phyloP scores from a whole-genome alignment of 2,888 invertebrate species.

The Cynaeus angustus region DNA sequence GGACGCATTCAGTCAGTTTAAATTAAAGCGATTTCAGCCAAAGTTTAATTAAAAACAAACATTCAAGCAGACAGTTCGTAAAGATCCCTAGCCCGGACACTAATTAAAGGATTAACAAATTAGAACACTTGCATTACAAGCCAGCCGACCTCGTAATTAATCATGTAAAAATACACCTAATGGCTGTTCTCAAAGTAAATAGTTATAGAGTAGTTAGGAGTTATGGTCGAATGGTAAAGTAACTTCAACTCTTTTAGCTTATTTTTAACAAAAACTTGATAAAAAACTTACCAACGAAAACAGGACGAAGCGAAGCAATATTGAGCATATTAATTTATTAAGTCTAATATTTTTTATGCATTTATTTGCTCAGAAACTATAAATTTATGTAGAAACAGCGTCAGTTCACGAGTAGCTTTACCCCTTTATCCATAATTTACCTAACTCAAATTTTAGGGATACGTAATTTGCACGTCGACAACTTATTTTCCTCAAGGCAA shows the following conservation, averaged over 20 bases:
- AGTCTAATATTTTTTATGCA: too few species aligned
- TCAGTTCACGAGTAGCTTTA: not conserved
- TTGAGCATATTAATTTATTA: too few species aligned
- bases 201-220: too few species aligned
- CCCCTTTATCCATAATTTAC: slow-evolving; percentile 27
- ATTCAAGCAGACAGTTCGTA: slow-evolving; percentile 24
- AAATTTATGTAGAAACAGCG: not conserved
- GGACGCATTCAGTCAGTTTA: slow-evolving; percentile 21
- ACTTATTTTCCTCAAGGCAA: slow-evolving; percentile 13
- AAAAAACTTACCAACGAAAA: too few species aligned
- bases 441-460: slow-evolving; percentile 26
- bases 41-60: slow-evolving; percentile 41
- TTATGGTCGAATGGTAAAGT: too few species aligned
- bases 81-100: slow-evolving; percentile 10
- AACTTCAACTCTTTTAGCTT: too few species aligned
- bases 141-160: slow-evolving; percentile 3
- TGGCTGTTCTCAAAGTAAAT: not conserved
- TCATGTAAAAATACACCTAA: slow-evolving; percentile 7
- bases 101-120: slow-evolving; percentile 40
- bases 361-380: too few species aligned
- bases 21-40: slow-evolving; percentile 30
- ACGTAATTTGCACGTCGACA: slow-evolving; percentile 31
- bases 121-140: slow-evolving; percentile 15
- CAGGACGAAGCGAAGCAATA: too few species aligned
- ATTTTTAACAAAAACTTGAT: too few species aligned